Evolutionary conservation across 2,888 invertebrate species (phyloP).

Genomic region (Eristalis tenax): DNA sequence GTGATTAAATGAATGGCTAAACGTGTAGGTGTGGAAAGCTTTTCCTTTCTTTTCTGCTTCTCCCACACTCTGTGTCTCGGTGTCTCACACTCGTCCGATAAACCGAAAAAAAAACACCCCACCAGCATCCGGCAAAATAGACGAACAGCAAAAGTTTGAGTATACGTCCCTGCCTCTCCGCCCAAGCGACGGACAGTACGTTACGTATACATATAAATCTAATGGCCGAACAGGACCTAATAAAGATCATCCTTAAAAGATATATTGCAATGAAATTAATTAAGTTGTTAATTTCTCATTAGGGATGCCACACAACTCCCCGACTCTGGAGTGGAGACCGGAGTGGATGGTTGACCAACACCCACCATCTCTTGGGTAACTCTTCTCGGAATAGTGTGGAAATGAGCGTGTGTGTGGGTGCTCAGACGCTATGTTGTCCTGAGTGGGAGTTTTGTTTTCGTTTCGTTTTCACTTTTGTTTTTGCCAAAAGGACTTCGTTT

Average conservation of each 20-base stretch:
- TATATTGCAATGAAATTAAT: constrained; percentile 80
- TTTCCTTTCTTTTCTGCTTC: constrained; percentile 18
- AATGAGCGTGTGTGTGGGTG: constrained; percentile 7
- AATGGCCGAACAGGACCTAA: constrained; percentile 68
- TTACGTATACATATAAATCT: constrained; percentile 56
- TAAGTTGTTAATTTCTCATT: constrained; percentile 81
- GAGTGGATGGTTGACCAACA: constrained; percentile 14
- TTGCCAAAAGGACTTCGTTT: constrained; percentile 21
- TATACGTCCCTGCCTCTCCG: not conserved
- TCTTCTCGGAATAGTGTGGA: not conserved
- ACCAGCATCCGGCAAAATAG: not conserved
- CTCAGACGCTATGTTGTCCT: not conserved
- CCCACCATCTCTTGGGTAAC: constrained; percentile 2
- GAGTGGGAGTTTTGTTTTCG: constrained; percentile 35
- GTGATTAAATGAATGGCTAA: constrained; percentile 49
- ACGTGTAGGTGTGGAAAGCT: constrained; percentile 50
- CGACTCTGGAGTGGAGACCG: constrained; percentile 28
- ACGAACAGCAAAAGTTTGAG: constrained; percentile 8
- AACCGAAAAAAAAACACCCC: constrained; percentile 17
- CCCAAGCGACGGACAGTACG: not conserved
- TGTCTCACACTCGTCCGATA: not conserved
- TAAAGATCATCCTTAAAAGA: constrained; percentile 75
- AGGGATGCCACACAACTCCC: constrained; percentile 70
- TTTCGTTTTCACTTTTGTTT: constrained; percentile 53
- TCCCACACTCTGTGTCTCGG: not conserved